Conservation (phyloP, 2,113 vertebrate genomes). For the Manacus vitellinus region DNA sequence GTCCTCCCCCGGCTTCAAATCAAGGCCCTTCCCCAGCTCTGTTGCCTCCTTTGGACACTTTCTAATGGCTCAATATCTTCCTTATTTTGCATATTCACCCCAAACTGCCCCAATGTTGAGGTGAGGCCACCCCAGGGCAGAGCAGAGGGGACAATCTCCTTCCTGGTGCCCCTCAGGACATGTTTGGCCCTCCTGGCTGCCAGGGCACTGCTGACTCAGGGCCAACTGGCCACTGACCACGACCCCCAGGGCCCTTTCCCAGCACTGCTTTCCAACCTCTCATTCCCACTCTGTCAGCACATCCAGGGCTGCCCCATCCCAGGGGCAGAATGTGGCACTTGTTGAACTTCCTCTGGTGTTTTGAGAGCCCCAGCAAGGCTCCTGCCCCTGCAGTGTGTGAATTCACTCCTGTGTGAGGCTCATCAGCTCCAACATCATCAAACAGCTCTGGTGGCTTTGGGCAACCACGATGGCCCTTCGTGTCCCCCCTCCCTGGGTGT, state of each 20-base stretch:
- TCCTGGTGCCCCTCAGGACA: background rate
- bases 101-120: background rate
- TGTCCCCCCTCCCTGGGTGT: no score
- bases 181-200: background rate
- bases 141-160: background rate
- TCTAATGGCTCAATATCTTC: background rate
- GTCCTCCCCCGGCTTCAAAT: background rate
- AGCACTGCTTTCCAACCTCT: background rate
- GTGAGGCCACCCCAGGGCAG: background rate
- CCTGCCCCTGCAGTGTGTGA: background rate
- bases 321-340: background rate
- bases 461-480: background rate
- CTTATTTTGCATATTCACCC: background rate
- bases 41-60: background rate
- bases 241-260: background rate
- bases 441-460: background rate
- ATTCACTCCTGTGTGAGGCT: background rate
- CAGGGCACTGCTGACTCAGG: background rate
- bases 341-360: background rate
- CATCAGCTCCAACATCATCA: accelerated
- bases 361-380: background rate
- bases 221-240: background rate
- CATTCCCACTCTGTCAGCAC: background rate
- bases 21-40: background rate
- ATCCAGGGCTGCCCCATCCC: background rate